phyloP scores from a whole-genome alignment of 2,888 invertebrate genomes.

The Nemapogon koenigi region DNA sequence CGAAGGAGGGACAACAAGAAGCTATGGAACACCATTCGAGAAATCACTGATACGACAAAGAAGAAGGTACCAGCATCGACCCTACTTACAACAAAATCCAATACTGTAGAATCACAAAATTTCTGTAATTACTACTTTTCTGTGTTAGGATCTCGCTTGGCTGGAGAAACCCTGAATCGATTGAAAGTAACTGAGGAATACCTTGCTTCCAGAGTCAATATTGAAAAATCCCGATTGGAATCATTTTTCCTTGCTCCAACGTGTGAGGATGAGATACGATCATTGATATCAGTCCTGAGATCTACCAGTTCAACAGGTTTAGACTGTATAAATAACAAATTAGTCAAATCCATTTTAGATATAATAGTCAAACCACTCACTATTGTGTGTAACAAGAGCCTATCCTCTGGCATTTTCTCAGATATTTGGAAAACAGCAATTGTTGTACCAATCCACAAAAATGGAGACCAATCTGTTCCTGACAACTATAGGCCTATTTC shows the following conservation, averaged over 20 bases:
- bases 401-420: conserved; percentile 4
- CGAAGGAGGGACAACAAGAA: not conserved
- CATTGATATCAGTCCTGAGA: not conserved
- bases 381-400: conserved; percentile 2
- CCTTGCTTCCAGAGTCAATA: not conserved
- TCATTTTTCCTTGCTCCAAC: not conserved
- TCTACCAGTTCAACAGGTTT: not conserved
- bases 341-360: not conserved
- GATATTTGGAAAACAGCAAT: conserved; percentile 1
- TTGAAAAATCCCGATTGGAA: not conserved
- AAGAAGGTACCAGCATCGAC: not conserved
- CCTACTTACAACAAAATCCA: not conserved
- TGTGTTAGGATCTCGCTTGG: conserved; percentile 11
- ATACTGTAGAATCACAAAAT: conserved; percentile 7
- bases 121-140: conserved; percentile 13
- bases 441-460: conserved; percentile 8
- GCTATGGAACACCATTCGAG: not conserved
- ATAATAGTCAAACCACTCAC: conserved; percentile 1
- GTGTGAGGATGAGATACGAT: not conserved
- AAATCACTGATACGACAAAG: not conserved
- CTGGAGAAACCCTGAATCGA: conserved; percentile 9
- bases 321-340: not conserved
- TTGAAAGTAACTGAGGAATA: conserved; percentile 1
- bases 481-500: conserved; percentile 10
- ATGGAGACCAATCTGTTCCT: not conserved